Percentiles rank a stretch among this genome's conserved stretches.
Evolutionary conservation across 2,113 vertebrate species (phyloP).

Genomic region (Sterna hirundo): DNA sequence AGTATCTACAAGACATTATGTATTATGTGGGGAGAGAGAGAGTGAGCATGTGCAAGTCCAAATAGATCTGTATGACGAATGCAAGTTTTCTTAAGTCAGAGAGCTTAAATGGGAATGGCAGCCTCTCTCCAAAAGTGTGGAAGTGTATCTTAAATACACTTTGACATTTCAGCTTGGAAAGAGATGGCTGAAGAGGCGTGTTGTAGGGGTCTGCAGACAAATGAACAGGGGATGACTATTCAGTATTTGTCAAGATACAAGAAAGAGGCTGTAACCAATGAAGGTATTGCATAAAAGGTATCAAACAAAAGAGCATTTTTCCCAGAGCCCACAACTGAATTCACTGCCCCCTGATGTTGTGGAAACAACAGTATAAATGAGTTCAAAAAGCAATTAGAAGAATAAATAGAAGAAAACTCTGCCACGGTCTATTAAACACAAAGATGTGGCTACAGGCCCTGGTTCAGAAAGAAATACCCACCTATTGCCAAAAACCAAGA

Average conservation of each 20-base stretch:
- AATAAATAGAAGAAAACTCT: constrained; percentile 18
- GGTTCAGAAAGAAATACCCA: constrained; percentile 18
- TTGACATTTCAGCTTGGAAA: background rate
- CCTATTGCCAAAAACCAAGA: constrained; percentile 25
- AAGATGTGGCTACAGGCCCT: constrained; percentile 11
- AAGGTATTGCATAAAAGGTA: constrained; percentile 39
- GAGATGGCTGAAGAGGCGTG: background rate
- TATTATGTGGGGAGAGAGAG: background rate
- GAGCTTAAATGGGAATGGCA: background rate
- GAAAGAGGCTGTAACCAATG: constrained; percentile 18
- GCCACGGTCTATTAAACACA: constrained; percentile 17
- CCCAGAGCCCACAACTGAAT: background rate
- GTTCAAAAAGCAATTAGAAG: constrained; percentile 50
- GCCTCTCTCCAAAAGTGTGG: background rate
- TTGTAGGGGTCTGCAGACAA: background rate
- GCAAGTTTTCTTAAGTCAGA: background rate
- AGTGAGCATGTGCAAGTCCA: rapidly evolving
- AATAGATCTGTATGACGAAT: background rate
- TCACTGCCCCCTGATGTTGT: constrained; percentile 13
- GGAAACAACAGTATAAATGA: constrained; percentile 37
- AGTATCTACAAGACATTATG: background rate
- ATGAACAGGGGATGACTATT: background rate
- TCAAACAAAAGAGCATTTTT: constrained; percentile 11
- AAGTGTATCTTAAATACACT: background rate
- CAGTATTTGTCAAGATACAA: constrained; percentile 16